Evolutionary conservation across 2,888 invertebrate species (phyloP).

Genomic region (Cybosia mesomella): DNA sequence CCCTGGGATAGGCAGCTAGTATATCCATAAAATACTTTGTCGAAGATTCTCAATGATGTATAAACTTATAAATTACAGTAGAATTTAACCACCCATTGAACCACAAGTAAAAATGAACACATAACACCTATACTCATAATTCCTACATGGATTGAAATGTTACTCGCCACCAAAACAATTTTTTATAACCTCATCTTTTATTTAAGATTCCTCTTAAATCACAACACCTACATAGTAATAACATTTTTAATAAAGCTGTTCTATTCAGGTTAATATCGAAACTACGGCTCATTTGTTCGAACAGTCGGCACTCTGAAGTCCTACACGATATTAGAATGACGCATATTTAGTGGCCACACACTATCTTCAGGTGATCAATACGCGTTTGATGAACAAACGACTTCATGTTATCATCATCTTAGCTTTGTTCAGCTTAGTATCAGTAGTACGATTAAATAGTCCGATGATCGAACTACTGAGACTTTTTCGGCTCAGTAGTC

Average conservation of each 20-base stretch:
- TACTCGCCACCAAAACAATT: conserved; percentile 16
- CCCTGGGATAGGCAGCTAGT: too few species aligned
- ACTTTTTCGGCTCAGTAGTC: too few species aligned
- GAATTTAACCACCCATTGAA: too few species aligned
- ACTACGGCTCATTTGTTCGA: neutral
- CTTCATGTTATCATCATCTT: too few species aligned
- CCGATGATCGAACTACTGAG: too few species aligned
- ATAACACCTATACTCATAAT: conserved; percentile 3
- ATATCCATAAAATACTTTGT: too few species aligned
- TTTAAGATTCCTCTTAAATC: conserved; percentile 13
- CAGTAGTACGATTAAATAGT: too few species aligned
- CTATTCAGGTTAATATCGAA: conserved; percentile 15
- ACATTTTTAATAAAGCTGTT: conserved; percentile 12
- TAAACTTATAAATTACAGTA: too few species aligned
- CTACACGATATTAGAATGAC: neutral
- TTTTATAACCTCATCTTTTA: conserved; percentile 16
- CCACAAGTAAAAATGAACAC: neutral
- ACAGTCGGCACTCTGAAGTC: conserved; percentile 21
- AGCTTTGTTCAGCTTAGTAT: too few species aligned
- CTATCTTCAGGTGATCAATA: neutral
- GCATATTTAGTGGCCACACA: conserved; percentile 11
- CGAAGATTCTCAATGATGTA: too few species aligned
- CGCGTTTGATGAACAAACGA: too few species aligned
- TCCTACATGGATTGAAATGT: conserved; percentile 1
- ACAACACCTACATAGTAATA: conserved; percentile 33